Conservation (phyloP, 1,140 invertebrate genomes). For the Drosophila trapezifrons region DNA sequence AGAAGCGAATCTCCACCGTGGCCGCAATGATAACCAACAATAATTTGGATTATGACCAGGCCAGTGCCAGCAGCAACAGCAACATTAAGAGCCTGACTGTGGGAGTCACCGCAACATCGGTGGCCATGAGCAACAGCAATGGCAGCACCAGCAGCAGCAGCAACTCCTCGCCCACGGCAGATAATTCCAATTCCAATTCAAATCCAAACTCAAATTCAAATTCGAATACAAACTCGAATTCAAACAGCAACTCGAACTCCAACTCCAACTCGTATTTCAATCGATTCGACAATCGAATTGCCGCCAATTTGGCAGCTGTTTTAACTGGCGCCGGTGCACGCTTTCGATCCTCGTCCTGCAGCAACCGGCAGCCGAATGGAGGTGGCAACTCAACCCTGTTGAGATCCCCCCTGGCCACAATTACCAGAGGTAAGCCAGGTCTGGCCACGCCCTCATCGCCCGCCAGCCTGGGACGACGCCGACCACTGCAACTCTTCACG, state of each 20-base stretch:
- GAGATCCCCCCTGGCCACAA: conserved; percentile 30
- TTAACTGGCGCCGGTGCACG: conserved; percentile 68
- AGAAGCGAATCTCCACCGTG: conserved; percentile 46
- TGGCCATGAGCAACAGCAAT: conserved; percentile 50
- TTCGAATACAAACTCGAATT: conserved; percentile 31
- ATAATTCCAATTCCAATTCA: conserved; percentile 31
- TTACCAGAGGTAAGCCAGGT: conserved; percentile 29
- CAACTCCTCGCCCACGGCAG: conserved; percentile 71
- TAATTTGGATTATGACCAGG: conserved; percentile 83
- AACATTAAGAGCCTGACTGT: conserved; percentile 7
- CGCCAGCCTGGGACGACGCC: conserved; percentile 60
- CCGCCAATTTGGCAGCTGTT: conserved; percentile 76
- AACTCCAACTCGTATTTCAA: conserved; percentile 69
- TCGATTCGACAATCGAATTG: conserved; percentile 80
- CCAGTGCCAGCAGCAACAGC: conserved; percentile 32
- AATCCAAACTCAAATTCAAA: conserved; percentile 46
- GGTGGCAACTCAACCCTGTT: background rate
- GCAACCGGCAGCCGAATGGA: conserved; percentile 45
- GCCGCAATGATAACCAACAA: conserved; percentile 82
- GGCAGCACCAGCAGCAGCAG: conserved; percentile 75
- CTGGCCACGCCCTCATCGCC: conserved; percentile 61
- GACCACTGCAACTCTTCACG: conserved; percentile 74
- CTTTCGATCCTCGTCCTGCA: conserved; percentile 75
- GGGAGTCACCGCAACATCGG: conserved; percentile 29
- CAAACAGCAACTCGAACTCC: conserved; percentile 37